These are phyloP conservation scores for Folsomia manolachei DNA, from an alignment of 2,888 invertebrate genomes.

Conservation along the genomic window DNA sequence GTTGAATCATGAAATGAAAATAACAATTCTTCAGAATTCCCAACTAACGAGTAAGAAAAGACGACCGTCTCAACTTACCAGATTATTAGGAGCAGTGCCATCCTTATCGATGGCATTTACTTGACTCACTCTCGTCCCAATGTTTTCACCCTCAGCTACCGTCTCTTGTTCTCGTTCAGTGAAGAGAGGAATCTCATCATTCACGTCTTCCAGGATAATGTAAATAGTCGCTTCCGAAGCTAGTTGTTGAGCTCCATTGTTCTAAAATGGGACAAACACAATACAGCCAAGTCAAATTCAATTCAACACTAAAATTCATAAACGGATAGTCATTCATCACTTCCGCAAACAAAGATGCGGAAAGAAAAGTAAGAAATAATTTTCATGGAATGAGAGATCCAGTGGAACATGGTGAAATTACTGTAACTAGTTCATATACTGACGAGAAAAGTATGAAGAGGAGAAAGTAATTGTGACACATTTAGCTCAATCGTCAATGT, in stretches of 20 bases:
- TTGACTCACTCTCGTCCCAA: slow-evolving; percentile 91
- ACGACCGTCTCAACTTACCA: slow-evolving; percentile 61
- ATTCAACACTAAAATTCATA: too few species aligned
- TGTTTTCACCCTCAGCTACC: slow-evolving; percentile 89
- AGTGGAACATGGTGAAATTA: too few species aligned
- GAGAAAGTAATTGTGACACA: too few species aligned
- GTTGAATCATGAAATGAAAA: too few species aligned
- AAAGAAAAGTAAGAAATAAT: too few species aligned
- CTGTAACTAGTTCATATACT: too few species aligned
- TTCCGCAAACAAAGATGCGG: too few species aligned
- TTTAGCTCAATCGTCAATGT: too few species aligned
- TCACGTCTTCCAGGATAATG: slow-evolving; percentile 77
- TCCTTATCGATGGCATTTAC: slow-evolving; percentile 95
- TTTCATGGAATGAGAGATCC: too few species aligned
- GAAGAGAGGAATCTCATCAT: slow-evolving; percentile 86
- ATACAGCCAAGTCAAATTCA: too few species aligned
- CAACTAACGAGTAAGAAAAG: not conserved
- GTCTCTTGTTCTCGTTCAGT: slow-evolving; percentile 91
- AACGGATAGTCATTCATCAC: too few species aligned
- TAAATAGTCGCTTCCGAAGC: slow-evolving; percentile 91
- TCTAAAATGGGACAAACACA: slow-evolving; percentile 59
- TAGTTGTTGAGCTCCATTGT: slow-evolving; percentile 91
- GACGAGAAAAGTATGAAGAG: too few species aligned
- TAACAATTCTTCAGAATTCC: not conserved
- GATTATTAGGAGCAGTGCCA: slow-evolving; percentile 90